Conservation (phyloP, 2,888 invertebrate species). For the Aquatica leii region DNA sequence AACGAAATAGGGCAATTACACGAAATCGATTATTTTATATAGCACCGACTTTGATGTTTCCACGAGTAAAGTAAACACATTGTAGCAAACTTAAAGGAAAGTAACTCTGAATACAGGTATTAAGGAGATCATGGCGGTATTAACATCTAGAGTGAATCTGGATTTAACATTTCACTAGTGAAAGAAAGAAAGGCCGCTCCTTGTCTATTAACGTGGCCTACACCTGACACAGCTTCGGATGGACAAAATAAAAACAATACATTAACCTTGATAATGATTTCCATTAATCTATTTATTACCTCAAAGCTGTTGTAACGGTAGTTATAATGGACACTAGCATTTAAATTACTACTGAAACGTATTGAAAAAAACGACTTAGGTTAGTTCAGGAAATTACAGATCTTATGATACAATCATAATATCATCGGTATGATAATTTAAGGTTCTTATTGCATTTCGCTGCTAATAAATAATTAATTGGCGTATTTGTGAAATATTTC, state of each 20-base stretch:
- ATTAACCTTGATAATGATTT: slow-evolving; percentile 12
- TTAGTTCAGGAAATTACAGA: slow-evolving; percentile 15
- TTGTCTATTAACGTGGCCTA: slow-evolving; percentile 41
- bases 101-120: slow-evolving; percentile 31
- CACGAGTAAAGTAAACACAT: too few relatives aligned
- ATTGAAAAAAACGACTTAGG: slow-evolving; percentile 1
- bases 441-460: background rate
- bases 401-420: slow-evolving; percentile 27
- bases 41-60: too few relatives aligned
- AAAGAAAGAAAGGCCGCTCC: slow-evolving; percentile 36
- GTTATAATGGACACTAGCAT: slow-evolving; percentile 4
- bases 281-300: slow-evolving; percentile 38
- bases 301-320: slow-evolving; percentile 26
- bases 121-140: slow-evolving; percentile 33
- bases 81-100: slow-evolving; percentile 29
- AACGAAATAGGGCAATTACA: too few relatives aligned
- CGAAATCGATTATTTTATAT: too few relatives aligned
- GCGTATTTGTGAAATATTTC: slow-evolving; percentile 30
- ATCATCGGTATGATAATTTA: slow-evolving; percentile 21
- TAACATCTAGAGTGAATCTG: slow-evolving; percentile 27
- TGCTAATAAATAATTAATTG: slow-evolving; percentile 33
- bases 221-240: slow-evolving; percentile 43
- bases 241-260: slow-evolving; percentile 36
- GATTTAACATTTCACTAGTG: slow-evolving; percentile 27
- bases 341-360: slow-evolving; percentile 12